Evolutionary conservation across 2,113 vertebrate genomes (phyloP).

Genomic region (Dascyllus trimaculatus): DNA sequence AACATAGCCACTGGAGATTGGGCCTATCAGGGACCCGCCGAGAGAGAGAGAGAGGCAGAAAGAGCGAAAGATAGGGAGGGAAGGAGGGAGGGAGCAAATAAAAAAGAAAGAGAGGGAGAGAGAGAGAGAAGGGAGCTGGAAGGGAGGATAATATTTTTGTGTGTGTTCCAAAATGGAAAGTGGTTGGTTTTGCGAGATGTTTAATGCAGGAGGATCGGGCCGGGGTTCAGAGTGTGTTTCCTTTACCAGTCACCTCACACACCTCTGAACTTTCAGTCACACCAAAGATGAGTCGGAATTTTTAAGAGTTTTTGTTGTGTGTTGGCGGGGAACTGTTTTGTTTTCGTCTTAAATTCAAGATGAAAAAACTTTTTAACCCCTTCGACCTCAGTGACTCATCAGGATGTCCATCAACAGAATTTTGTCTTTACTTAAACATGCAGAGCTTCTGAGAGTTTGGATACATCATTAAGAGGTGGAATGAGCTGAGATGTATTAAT

Average conservation of each 20-base stretch:
- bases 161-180: slow-evolving; percentile 60
- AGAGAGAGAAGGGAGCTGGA: neutral
- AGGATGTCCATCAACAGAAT: neutral
- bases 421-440: neutral
- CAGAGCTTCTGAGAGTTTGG: slow-evolving; percentile 1
- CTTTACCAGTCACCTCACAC: slow-evolving; percentile 68
- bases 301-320: slow-evolving; percentile 5
- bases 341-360: slow-evolving; percentile 6
- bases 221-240: slow-evolving; percentile 58
- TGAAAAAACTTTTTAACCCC: slow-evolving; percentile 24
- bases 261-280: slow-evolving; percentile 42
- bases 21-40: slow-evolving; percentile 69
- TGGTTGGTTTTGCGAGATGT: slow-evolving; percentile 58
- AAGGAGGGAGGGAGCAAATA: neutral
- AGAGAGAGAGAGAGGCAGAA: slow-evolving; percentile 23
- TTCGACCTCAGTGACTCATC: neutral
- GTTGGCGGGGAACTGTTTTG: neutral
- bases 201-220: slow-evolving; percentile 67
- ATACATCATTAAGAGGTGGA: neutral
- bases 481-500: neutral
- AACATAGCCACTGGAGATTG: slow-evolving; percentile 77
- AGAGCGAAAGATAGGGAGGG: neutral
- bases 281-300: slow-evolving; percentile 26
- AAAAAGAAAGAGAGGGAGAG: neutral
- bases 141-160: slow-evolving; percentile 60